These are phyloP conservation scores for Pseudomyrmex flavicornis DNA, from an alignment of 1,140 invertebrate genomes.

Conservation along the genomic window DNA sequence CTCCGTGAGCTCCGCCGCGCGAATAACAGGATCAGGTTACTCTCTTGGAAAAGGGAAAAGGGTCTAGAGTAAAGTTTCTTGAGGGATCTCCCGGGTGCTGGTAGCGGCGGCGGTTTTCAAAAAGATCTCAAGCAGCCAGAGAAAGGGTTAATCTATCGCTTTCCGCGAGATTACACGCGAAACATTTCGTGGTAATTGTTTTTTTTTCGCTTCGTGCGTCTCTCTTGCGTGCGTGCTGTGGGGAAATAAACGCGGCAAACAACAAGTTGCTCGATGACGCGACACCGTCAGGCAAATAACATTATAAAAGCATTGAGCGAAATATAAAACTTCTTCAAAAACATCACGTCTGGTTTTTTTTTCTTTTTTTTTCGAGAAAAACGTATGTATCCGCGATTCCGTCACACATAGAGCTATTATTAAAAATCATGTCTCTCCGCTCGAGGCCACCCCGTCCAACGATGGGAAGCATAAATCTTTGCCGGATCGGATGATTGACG, in stretches of 20 bases:
- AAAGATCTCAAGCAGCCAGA: slow-evolving; percentile 35
- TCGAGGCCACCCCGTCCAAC: slow-evolving; percentile 60
- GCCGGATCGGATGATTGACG: slow-evolving; percentile 79
- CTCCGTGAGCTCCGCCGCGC: slow-evolving; percentile 75
- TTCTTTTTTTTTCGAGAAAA: background rate
- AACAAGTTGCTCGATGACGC: slow-evolving; percentile 8
- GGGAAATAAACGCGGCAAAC: background rate
- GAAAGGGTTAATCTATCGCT: slow-evolving; percentile 69
- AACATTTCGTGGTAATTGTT: slow-evolving; percentile 46
- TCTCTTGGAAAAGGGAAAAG: slow-evolving; percentile 77
- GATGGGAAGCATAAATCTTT: slow-evolving; percentile 74
- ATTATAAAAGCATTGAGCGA: background rate
- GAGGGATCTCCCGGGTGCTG: slow-evolving; percentile 23
- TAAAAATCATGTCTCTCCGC: slow-evolving; percentile 69
- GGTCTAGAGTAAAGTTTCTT: slow-evolving; percentile 55
- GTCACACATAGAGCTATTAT: slow-evolving; percentile 43
- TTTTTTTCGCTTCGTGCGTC: slow-evolving; percentile 4
- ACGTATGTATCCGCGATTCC: background rate
- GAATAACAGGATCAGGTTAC: slow-evolving; percentile 84
- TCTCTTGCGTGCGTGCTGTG: background rate
- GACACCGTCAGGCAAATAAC: background rate
- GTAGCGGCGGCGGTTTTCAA: slow-evolving; percentile 59
- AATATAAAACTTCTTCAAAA: background rate
- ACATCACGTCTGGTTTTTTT: background rate
- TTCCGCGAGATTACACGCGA: slow-evolving; percentile 69